Percentiles rank a stretch among this genome's conserved stretches.
Evolutionary conservation across 2,888 invertebrate species (phyloP).

Genomic region (Spodoptera exigua): DNA sequence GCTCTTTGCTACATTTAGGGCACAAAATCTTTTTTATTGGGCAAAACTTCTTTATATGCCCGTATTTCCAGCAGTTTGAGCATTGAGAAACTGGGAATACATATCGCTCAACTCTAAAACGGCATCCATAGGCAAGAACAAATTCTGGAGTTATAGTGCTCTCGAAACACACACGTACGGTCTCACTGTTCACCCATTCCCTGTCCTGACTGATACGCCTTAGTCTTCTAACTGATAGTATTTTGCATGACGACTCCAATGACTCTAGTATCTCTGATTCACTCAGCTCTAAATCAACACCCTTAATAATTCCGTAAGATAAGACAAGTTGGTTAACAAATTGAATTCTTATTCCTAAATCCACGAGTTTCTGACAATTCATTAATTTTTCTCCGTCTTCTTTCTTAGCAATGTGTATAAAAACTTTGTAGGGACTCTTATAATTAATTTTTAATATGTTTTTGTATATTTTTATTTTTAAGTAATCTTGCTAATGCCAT

Average conservation of each 20-base stretch:
- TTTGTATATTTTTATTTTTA: constrained; percentile 2
- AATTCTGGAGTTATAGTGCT: neutral
- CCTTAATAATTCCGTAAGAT: neutral
- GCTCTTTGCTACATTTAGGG: constrained; percentile 7
- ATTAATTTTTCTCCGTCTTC: constrained; percentile 4
- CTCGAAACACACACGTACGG: neutral
- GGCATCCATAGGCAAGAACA: constrained; percentile 1
- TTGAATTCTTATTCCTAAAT: constrained; percentile 9
- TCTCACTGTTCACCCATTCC: constrained; percentile 6
- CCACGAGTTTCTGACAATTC: neutral
- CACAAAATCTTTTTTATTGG: constrained; percentile 4
- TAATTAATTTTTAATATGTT: constrained; percentile 7
- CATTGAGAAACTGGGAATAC: constrained; percentile 3
- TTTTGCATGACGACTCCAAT: too few relatives aligned
- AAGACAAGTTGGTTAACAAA: constrained; percentile 1
- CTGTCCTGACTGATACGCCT: neutral
- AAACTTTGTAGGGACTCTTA: constrained; percentile 8
- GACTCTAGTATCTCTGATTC: neutral
- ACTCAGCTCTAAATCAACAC: constrained; percentile 5
- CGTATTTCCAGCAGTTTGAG: constrained; percentile 6
- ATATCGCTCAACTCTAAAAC: constrained; percentile 2
- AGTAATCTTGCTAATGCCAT: constrained; percentile 10
- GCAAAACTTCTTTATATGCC: constrained; percentile 3
- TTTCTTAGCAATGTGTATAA: neutral
- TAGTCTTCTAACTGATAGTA: constrained; percentile 3